Evolutionary conservation across 2,888 invertebrate genomes (phyloP), one percentile per base, ranked within the genome.

Genomic region (Hypomecis punctinalis): DNA sequence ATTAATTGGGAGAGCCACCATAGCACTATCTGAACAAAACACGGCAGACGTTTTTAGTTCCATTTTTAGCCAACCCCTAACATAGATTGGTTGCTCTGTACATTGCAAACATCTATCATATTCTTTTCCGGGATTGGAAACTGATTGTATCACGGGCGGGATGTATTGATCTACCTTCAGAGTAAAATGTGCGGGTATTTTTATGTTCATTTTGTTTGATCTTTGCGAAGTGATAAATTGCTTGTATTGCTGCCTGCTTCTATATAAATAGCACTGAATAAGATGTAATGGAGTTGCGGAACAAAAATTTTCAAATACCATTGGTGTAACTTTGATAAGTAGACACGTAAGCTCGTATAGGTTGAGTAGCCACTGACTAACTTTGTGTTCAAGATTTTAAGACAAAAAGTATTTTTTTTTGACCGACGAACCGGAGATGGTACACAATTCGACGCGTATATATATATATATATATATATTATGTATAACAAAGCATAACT

Each of bases 81-180:
- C 3, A 52, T 7, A 52, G 33, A n/a, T 33, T 40, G 13, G 52
- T 52, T n/a, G n/a, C 10, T 52, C 52, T 52, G 37, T 46, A 40
- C 40, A 54, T 54, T 9, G 56, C 40, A 53, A 45, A 57, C 47
- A 58, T 58, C 53, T 58, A 63, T 63, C 43, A 58, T 48, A 63
- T 54, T 58, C 47, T 52, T 61, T 40, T 45, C 55, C 55, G 45
- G 46, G 45, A 55, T 47, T 9, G 47, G 47, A 48, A 56, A 56
- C 37, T 56, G 56, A 56, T 56, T 56, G 56, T 56, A 56, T 56
- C 56, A 56, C 39, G 37, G 10, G 9, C 56, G n/a, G 13, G 39
- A 46, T 13, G 13, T 46, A 56, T 56, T 40, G 39, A 56, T 56
- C 39, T 48, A 56, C 47, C 40, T 47, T 37, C 40, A 5, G 46